Percentiles rank a stretch among this genome's conserved stretches.
phyloP scores from a whole-genome alignment of 2,797 vertebrate genomes.

The Neoniphon sammara region DNA sequence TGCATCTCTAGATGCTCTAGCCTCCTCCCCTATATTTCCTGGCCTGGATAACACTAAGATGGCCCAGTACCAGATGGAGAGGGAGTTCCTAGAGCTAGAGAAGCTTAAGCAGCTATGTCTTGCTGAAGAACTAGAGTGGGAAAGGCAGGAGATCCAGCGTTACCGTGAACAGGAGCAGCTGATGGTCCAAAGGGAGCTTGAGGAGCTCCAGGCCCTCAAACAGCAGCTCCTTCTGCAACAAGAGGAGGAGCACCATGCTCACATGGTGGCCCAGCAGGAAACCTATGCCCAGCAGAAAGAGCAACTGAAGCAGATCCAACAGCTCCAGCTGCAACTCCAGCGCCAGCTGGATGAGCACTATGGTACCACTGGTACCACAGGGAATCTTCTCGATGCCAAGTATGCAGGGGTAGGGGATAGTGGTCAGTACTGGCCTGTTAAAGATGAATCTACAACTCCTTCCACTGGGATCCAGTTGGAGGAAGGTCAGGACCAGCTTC shows the following conservation, averaged over 20 bases:
- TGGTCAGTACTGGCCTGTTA: slow-evolving; percentile 92
- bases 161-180: slow-evolving; percentile 97
- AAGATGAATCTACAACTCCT: slow-evolving; percentile 86
- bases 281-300: slow-evolving; percentile 94
- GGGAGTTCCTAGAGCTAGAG: slow-evolving; percentile 95
- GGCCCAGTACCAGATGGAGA: slow-evolving; percentile 95
- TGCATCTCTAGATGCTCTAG: slow-evolving; percentile 87
- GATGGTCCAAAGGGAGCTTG: slow-evolving; percentile 97
- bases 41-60: slow-evolving; percentile 93
- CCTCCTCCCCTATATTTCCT: slow-evolving; percentile 87
- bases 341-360: slow-evolving; percentile 97
- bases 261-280: slow-evolving; percentile 97
- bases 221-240: slow-evolving; percentile 97
- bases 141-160: slow-evolving; percentile 97
- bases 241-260: slow-evolving; percentile 96
- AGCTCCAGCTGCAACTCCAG: slow-evolving; percentile 96
- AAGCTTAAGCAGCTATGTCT: slow-evolving; percentile 97
- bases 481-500: slow-evolving; percentile 79
- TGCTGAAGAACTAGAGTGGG: slow-evolving; percentile 98
- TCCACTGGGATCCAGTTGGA: slow-evolving; percentile 77
- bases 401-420: slow-evolving; percentile 88
- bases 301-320: slow-evolving; percentile 96
- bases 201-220: slow-evolving; percentile 96
- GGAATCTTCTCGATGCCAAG: slow-evolving; percentile 90
- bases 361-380: slow-evolving; percentile 85